Base-by-base conservation (phyloP, 1,140 invertebrate species). In the Drosophila triauraria region DNA sequence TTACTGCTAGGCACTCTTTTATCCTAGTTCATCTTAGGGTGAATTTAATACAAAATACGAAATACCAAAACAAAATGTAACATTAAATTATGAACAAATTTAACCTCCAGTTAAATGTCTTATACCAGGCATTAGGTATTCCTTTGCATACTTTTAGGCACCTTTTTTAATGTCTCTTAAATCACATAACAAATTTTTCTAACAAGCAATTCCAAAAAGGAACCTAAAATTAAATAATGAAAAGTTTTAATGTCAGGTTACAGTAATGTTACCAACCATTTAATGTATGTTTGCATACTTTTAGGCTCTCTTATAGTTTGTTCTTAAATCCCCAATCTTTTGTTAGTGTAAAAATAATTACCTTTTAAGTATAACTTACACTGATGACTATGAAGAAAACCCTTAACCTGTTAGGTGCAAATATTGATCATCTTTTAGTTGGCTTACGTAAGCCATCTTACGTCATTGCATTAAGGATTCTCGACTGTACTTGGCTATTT, bases 401-500 rank as follows among this genome's bases (percentile, higher is more conserved):
- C 8, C 9, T 0, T 8, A 65, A 56, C 63, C 48, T 70, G 63
- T 30, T 40, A 70, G 63, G 48, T 69, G 25, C 8, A 46, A 47
- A 30, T 46, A 30, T 47, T 53, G 20, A 23, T 10, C 17, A 20
- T 64, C 40, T 40, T 47, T 54, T 1, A 17, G 1, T 7, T 40
- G 48, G 32, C 40, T 75, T 48, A 75, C 57, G 68, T 75, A 72
- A 75, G 40, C 30, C 32, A 40, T 40, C 56, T 75, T 75, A 50
- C 71, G 68, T 75, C 67, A 75, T 40, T 72, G 71, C 71, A 71
- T 71, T 68, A 62, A 63, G 70, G 27, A 70, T 54, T 68, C 81
- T 63, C 82, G 65, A 83, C 81, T 84, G 81, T 83, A 83, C 81
- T 51, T 46, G 6, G 13, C 51, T 59, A 69, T 62, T 60, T 58